Percentiles rank a stretch among this genome's conserved stretches.
These are phyloP conservation scores for Ceratotherium simum DNA, from an alignment of 2,113 vertebrate genomes.

Conservation along the genomic window DNA sequence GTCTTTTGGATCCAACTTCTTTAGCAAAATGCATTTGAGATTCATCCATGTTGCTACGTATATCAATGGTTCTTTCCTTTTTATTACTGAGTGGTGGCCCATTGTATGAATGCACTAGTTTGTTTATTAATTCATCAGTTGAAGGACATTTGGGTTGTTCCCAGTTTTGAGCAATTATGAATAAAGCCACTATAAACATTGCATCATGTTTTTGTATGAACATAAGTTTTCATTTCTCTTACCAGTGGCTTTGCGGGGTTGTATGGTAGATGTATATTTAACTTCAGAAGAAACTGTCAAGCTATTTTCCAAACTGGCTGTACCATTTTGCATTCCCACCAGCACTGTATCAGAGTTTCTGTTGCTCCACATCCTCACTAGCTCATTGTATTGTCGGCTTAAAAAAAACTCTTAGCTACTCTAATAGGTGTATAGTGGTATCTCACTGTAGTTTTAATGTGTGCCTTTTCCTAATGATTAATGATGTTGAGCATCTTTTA, in stretches of 20 bases:
- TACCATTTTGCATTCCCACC: neutral
- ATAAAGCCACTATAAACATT: neutral
- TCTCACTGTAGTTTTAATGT: neutral
- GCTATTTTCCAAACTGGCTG: fast-evolving
- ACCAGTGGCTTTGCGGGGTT: neutral
- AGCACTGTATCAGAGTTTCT: fast-evolving
- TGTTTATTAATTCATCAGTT: neutral
- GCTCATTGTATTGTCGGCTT: neutral
- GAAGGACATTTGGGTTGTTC: neutral
- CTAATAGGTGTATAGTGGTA: fast-evolving
- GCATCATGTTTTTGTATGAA: neutral
- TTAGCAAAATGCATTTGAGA: neutral
- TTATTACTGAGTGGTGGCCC: neutral
- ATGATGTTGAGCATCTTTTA: fast-evolving
- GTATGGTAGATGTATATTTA: neutral
- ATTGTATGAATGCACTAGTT: fast-evolving
- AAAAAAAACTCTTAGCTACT: neutral
- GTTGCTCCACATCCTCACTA: neutral
- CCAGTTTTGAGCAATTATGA: neutral
- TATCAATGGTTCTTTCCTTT: neutral
- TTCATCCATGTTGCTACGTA: fast-evolving
- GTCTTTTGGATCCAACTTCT: neutral
- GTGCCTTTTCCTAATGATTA: neutral
- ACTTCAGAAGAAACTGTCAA: neutral
- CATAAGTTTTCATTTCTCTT: neutral